A percentile compares a stretch with the other conserved stretches of the same genome.
These are phyloP conservation scores for Microcebus jonahi DNA, from an alignment of 2,113 vertebrate genomes.

Conservation along the genomic window DNA sequence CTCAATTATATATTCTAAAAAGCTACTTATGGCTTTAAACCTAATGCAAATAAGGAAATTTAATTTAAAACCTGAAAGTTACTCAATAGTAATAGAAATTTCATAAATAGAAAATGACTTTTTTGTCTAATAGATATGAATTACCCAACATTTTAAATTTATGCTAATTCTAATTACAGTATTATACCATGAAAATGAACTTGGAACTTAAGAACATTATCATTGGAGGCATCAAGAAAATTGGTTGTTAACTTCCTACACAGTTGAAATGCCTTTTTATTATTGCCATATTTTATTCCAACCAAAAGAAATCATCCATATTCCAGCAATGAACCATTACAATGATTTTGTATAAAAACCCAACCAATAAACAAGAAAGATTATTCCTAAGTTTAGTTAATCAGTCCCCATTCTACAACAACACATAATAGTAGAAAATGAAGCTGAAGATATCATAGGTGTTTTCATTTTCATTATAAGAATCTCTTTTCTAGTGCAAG, in stretches of 20 bases:
- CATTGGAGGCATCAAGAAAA: constrained; percentile 81
- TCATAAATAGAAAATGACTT: constrained; percentile 70
- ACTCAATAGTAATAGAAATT: constrained; percentile 73
- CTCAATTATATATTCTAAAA: constrained; percentile 71
- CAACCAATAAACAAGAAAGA: constrained; percentile 77
- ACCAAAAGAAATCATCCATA: constrained; percentile 62
- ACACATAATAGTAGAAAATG: constrained; percentile 72
- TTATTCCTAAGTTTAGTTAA: constrained; percentile 70
- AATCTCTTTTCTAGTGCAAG: constrained; percentile 54
- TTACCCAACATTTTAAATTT: constrained; percentile 76
- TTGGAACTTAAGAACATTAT: constrained; percentile 77
- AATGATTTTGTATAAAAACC: constrained; percentile 80
- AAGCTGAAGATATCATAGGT: constrained; percentile 63
- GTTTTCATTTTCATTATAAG: constrained; percentile 65
- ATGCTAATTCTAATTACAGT: constrained; percentile 79
- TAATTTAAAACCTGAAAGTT: constrained; percentile 76
- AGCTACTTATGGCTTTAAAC: constrained; percentile 71
- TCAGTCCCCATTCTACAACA: constrained; percentile 61
- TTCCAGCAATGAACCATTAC: constrained; percentile 76
- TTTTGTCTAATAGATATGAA: constrained; percentile 81
- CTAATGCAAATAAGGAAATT: constrained; percentile 67
- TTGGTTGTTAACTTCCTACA: constrained; percentile 83
- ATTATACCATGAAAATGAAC: constrained; percentile 77
- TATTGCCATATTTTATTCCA: constrained; percentile 73
- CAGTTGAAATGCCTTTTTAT: constrained; percentile 79